phyloP scores from a whole-genome alignment of 1,140 invertebrate species.

The Drosophila rhopaloa region DNA sequence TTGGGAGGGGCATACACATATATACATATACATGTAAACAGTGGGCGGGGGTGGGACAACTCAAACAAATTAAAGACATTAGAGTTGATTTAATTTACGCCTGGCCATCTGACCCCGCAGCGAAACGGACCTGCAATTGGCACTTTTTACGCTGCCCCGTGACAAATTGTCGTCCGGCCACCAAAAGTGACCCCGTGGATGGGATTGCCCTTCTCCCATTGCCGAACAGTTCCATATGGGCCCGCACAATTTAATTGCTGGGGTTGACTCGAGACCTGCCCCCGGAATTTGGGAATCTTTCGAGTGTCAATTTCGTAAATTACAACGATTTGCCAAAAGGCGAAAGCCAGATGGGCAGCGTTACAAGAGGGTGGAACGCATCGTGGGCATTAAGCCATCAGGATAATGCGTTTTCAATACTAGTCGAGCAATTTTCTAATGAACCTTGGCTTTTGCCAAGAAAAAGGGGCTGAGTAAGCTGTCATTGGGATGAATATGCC shows the following conservation, averaged over 20 bases:
- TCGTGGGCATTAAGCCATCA: slow-evolving; percentile 64
- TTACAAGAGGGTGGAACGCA: slow-evolving; percentile 1
- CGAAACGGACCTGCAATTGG: slow-evolving; percentile 67
- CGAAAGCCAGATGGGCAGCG: slow-evolving; percentile 24
- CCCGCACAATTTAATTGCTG: slow-evolving; percentile 23
- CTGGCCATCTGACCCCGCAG: slow-evolving; percentile 61
- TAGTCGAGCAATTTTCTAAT: slow-evolving; percentile 67
- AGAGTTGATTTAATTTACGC: slow-evolving; percentile 82
- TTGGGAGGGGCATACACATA: background rate
- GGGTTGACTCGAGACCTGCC: slow-evolving; percentile 8
- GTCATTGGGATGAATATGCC: slow-evolving; percentile 15
- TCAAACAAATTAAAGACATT: slow-evolving; percentile 83
- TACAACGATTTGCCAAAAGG: slow-evolving; percentile 75
- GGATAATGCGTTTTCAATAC: slow-evolving; percentile 76
- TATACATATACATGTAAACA: background rate
- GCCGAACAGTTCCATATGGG: slow-evolving; percentile 36
- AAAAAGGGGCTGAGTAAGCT: slow-evolving; percentile 6
- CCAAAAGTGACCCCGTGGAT: slow-evolving; percentile 25
- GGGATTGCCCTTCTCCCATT: background rate
- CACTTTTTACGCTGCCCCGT: slow-evolving; percentile 77
- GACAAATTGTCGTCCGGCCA: slow-evolving; percentile 70
- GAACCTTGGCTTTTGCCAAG: slow-evolving; percentile 6
- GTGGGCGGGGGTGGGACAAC: slow-evolving; percentile 33
- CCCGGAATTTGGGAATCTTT: slow-evolving; percentile 68
- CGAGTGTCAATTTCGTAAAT: slow-evolving; percentile 83